Percentiles rank a stretch among this genome's conserved stretches.
Evolutionary conservation across 2,888 invertebrate species (phyloP).

Genomic region (Nasonovia ribisnigri): DNA sequence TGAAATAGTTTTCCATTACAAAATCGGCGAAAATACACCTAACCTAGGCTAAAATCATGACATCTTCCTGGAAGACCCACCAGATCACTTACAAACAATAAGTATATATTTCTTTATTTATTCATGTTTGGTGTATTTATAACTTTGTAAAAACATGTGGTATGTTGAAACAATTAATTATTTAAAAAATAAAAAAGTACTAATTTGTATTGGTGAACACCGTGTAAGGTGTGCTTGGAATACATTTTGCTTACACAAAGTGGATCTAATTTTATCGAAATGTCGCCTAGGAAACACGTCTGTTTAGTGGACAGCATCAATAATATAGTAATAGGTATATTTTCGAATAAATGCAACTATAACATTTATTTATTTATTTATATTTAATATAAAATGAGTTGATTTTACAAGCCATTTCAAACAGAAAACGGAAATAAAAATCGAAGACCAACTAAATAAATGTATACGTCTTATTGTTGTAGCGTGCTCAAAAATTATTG

Average conservation of each 20-base stretch:
- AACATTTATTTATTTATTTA: too few species aligned
- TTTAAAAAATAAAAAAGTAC: background rate
- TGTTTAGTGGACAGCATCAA: background rate
- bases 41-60: background rate
- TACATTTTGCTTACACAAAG: background rate
- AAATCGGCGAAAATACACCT: background rate
- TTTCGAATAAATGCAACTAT: background rate
- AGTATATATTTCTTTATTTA: background rate
- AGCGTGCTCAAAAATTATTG: background rate
- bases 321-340: background rate
- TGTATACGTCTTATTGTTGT: background rate
- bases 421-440: background rate
- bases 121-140: background rate
- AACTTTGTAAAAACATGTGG: background rate
- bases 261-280: background rate
- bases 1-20: background rate
- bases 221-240: background rate
- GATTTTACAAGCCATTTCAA: background rate
- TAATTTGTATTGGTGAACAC: background rate
- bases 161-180: background rate
- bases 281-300: background rate
- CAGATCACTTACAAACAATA: background rate
- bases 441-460: background rate
- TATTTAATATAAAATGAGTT: background rate
- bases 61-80: background rate